Evolutionary conservation across 1,140 invertebrate genomes (phyloP), one percentile per base, ranked within the genome.

Genomic region (Bombus superbus): DNA sequence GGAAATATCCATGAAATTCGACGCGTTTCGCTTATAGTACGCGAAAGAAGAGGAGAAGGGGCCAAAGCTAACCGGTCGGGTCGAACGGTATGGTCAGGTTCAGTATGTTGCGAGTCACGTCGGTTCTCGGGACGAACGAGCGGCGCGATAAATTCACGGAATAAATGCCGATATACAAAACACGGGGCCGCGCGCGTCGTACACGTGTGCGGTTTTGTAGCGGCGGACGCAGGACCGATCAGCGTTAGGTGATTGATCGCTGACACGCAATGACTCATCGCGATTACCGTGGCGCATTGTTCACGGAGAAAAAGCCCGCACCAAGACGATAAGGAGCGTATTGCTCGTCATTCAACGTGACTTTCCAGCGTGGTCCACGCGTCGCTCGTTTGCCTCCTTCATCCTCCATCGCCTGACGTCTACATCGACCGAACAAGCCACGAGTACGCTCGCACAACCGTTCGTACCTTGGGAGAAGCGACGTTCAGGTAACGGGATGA

Each of bases 161-260:
- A 89, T 81, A 81, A 89, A 84, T 88, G 79, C 84, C 88, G 66
- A 88, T 89, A 85, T 88, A 88, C n/a, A 83, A 88, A 88, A 88
- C 87, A 82, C n/a, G 57, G 40, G 22, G 53, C 35, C 42, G 69
- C 81, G 76, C 57, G 40, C 71, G 76, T n/a, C 71, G 81, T 88
- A 87, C 89, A 87, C 89, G 88, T 83, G 88, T 85, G 86, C 69
- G 82, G 88, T 89, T 90, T 90, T 90, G 83, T 80, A 83, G 25
- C 81, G 38, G 68, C 81, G 84, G 83, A 66, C 85, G 85, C 74
- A 83, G 75, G 77, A 69, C 83, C 66, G 85, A 91, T 91, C 90
- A 57, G 78, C 64, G 71, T 89, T 85, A 82, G 73, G 88, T 91
- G 90, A 91, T 91, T 87, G 90, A 91, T 91, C 85, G 82, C 80